A percentile compares a stretch with the other conserved stretches of the same genome.
Conservation (phyloP, 2,888 invertebrate genomes). For the Macrosoma leucophasiata region DNA sequence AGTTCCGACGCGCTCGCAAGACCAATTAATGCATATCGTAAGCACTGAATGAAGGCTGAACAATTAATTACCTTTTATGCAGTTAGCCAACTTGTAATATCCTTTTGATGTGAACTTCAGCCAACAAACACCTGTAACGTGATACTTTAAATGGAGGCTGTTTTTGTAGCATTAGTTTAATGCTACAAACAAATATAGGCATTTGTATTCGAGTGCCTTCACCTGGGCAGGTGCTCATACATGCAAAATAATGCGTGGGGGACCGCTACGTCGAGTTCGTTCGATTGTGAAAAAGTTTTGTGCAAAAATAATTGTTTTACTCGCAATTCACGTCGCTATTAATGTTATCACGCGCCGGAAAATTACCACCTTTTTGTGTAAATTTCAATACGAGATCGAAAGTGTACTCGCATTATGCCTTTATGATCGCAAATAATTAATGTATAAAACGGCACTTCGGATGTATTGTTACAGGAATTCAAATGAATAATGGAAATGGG, state of each 20-base stretch:
- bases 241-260: constrained; percentile 44
- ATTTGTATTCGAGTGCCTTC: constrained; percentile 3
- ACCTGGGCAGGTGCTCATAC: constrained; percentile 40
- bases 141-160: neutral
- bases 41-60: no score
- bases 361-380: constrained; percentile 67
- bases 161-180: constrained; percentile 6
- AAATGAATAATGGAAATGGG: constrained; percentile 56
- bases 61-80: no score
- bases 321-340: constrained; percentile 47
- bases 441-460: constrained; percentile 42
- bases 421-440: constrained; percentile 46
- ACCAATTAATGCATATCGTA: constrained; percentile 20
- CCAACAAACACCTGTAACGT: constrained; percentile 3
- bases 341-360: constrained; percentile 65
- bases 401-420: constrained; percentile 44
- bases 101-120: no score
- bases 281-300: constrained; percentile 50
- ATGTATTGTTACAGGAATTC: constrained; percentile 46
- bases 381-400: constrained; percentile 63
- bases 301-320: constrained; percentile 55
- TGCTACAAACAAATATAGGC: constrained; percentile 1
- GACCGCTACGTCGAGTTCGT: constrained; percentile 30
- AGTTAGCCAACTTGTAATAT: no score
- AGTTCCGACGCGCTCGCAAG: constrained; percentile 21